These are phyloP conservation scores for Odiellus spinosus DNA, from an alignment of 2,888 invertebrate genomes.

Conservation along the genomic window DNA sequence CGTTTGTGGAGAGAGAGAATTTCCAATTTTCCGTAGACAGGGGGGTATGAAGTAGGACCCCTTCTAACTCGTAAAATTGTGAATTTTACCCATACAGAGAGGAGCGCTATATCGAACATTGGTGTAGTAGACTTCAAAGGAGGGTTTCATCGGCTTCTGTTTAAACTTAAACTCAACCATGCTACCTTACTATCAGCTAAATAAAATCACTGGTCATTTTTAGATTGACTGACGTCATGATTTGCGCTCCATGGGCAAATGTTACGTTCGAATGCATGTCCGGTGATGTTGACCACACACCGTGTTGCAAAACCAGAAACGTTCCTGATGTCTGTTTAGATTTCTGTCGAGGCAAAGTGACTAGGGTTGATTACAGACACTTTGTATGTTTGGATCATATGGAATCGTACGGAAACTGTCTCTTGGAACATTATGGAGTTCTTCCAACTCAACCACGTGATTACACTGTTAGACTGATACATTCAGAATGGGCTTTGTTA, in stretches of 20 bases:
- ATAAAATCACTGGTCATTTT: no score
- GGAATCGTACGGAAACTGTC: constrained; percentile 61
- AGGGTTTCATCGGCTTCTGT: no score
- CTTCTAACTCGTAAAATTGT: no score
- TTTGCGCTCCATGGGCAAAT: constrained; percentile 72
- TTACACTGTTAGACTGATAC: constrained; percentile 49
- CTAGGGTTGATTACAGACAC: constrained; percentile 58
- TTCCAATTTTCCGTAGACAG: no score
- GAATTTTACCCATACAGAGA: no score
- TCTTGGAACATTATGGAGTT: constrained; percentile 68
- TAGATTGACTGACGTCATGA: constrained; percentile 69
- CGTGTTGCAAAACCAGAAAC: constrained; percentile 58
- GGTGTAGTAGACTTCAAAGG: no score
- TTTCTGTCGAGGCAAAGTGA: constrained; percentile 60
- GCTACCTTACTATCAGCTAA: no score
- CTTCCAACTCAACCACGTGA: constrained; percentile 54
- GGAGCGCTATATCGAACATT: no score
- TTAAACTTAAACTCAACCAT: no score
- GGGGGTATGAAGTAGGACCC: no score
- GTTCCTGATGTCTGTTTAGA: constrained; percentile 57
- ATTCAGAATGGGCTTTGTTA: constrained; percentile 56
- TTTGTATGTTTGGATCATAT: constrained; percentile 71
- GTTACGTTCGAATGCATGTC: constrained; percentile 62
- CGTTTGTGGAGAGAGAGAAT: no score
- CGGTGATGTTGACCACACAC: constrained; percentile 62